phyloP scores from a whole-genome alignment of 2,113 vertebrate species.

The Probosciger aterrimus region DNA sequence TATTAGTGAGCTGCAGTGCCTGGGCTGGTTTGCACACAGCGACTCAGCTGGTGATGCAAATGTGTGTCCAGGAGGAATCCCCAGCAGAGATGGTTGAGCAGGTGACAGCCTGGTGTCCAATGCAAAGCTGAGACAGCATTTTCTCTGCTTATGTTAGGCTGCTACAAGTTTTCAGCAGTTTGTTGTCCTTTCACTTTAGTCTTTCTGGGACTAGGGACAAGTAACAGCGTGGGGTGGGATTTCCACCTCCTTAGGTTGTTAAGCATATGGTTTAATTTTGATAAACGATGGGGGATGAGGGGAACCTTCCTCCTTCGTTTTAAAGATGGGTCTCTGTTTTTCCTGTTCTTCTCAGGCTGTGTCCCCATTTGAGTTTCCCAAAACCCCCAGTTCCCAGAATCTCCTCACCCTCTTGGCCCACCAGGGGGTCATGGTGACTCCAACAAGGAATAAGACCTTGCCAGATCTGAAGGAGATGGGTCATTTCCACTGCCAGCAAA shows the following conservation, averaged over 20 bases:
- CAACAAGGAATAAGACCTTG: constrained; percentile 77
- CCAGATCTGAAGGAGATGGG: constrained; percentile 81
- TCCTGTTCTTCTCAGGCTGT: constrained; percentile 68
- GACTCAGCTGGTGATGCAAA: accelerated
- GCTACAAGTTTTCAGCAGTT: neutral
- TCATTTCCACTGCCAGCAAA: constrained; percentile 72
- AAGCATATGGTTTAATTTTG: neutral
- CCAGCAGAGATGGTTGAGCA: neutral
- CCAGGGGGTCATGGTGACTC: constrained; percentile 81
- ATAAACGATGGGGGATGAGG: neutral
- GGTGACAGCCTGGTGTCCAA: neutral
- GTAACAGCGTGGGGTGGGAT: neutral
- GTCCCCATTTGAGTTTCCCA: constrained; percentile 88
- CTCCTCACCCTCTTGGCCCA: constrained; percentile 88
- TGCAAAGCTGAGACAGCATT: neutral
- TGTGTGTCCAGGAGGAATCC: neutral
- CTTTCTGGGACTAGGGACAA: neutral
- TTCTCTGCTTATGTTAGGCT: neutral
- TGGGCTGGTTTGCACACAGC: neutral
- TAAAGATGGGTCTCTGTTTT: neutral
- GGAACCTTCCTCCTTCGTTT: neutral
- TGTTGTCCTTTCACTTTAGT: neutral
- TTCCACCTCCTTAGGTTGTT: neutral
- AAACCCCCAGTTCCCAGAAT: constrained; percentile 90
- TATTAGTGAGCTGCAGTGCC: neutral